Percentiles rank a stretch among this genome's conserved stretches.
Conservation (phyloP, 2,888 invertebrate genomes). For the Encarsia formosa region DNA sequence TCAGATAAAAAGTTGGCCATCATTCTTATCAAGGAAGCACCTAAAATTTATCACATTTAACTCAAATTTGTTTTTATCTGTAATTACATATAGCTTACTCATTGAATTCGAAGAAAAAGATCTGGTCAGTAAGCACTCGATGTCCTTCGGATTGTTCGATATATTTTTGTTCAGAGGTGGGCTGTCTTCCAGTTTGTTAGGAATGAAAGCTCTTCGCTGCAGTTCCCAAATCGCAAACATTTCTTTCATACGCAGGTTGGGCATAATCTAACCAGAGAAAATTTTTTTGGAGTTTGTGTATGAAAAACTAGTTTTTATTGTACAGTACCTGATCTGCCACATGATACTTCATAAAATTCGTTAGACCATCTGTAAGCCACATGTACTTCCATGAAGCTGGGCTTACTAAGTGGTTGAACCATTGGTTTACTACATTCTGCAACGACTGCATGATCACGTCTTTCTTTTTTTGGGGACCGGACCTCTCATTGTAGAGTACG, state of each 20-base stretch:
- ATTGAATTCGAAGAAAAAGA: constrained; percentile 8
- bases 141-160: constrained; percentile 7
- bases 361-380: constrained; percentile 23
- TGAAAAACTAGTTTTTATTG: neutral
- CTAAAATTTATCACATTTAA: constrained; percentile 14
- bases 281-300: neutral
- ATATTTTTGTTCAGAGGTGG: constrained; percentile 14
- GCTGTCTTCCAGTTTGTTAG: constrained; percentile 21
- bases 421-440: constrained; percentile 14
- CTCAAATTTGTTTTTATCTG: too few relatives aligned
- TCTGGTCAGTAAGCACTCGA: constrained; percentile 9
- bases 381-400: constrained; percentile 20
- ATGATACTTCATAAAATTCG: constrained; percentile 20
- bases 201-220: constrained; percentile 29
- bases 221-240: constrained; percentile 31
- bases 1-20: constrained; percentile 55
- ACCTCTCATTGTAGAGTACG: constrained; percentile 5
- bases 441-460: constrained; percentile 14
- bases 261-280: constrained; percentile 15
- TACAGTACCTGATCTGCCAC: constrained; percentile 20
- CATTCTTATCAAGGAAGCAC: constrained; percentile 56
- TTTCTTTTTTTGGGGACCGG: constrained; percentile 14
- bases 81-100: too few relatives aligned
- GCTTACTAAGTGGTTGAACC: constrained; percentile 22
- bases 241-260: constrained; percentile 31